Base-by-base conservation (phyloP, 2,113 vertebrate species). In the Entelurus aequoreus region DNA sequence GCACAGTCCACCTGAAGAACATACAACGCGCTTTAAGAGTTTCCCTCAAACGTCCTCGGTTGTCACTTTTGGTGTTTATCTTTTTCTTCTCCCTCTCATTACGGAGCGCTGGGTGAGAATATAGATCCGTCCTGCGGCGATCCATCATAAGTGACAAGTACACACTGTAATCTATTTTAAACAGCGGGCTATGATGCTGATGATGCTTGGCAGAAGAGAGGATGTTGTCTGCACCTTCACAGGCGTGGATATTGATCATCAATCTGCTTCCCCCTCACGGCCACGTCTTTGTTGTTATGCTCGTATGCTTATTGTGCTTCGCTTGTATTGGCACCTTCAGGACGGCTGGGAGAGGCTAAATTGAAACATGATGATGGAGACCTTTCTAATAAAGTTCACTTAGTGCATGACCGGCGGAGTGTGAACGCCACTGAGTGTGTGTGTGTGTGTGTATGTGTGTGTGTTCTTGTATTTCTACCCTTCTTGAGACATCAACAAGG, bases 91-190 rank as follows among this genome's bases (percentile, higher is more conserved):
- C 71, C 81, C 79, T 77, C 62, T 66, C 76, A 76, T 77, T 50
- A 71, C 10, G 2, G 61, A 77, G 65, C 54, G 64, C 70, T 64
- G 19, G 70, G 50, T 68, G 71, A 66, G 78, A 74, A 50, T 80
- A 84, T 86, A 68, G 84, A 87, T 87, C 78, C 74, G 47, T 12
- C 72, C 78, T 72, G 75, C 76, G 70, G 75, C 80, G 61, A 84
- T 87, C 78, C 82, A 87, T 87, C 86, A 87, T 72, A 72, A 42
- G 44, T 82, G 86, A 87, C 86, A 82, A 70, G 73, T 68, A 65
- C 72, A 85, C 78, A 81, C 78, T 56, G 76, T 81, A 81, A 85
- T 82, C 82, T 76, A 69, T 85, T 86, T 84, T 81, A 76, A 81
- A 82, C 80, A 79, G 74, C 77, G 48, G 65, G 68, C 61, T 69